Evolutionary conservation across 2,888 invertebrate genomes (phyloP), one percentile per base, ranked within the genome.

Genomic region (Troides aeacus): DNA sequence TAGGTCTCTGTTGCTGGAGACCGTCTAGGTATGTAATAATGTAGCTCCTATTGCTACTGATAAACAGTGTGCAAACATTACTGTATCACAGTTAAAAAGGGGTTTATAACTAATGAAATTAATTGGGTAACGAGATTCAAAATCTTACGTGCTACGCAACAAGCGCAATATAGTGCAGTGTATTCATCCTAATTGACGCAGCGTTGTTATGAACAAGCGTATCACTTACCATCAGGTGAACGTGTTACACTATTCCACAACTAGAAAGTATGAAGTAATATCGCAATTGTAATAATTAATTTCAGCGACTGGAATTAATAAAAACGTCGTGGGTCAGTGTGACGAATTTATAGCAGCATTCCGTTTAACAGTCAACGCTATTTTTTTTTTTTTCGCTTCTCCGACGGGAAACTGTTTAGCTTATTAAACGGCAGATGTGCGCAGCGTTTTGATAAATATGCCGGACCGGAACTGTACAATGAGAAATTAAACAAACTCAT

Each of bases 401-500:
- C 39, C 8, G 21, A 62, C 42, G 10, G 7, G 56, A 56, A 62
- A 42, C 42, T 42, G 21, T 67, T 57, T 67, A 57, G 57, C 62
- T 67, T 67, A 67, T 67, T 67, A 67, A 67, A 57, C 42, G 12
- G 56, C 67, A 67, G 67, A 62, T 67, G 67, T 46, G 10, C 12
- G 57, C 17, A 46, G 39, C 67, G 39, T 62, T 62, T 62, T 67
- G 62, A 67, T 67, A n/a, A 57, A 62, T 67, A 39, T 24, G 18
- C 23, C 62, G 6, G 39, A 62, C 50, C 8, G 56, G 15, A 21
- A 21, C 60, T 3, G 21, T 6, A 10, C 17, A 36, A 23, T 59
- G 17, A 7, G 6, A 59, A 15, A 30, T 24, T 24, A 59, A 17
- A 18, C 15, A 46, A 15, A 12, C 46, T 15, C 46, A 46, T 46